A percentile compares a stretch with the other conserved stretches of the same genome.
Evolutionary conservation across 2,113 vertebrate genomes (phyloP).

Genomic region (Amblyornis subalaris): DNA sequence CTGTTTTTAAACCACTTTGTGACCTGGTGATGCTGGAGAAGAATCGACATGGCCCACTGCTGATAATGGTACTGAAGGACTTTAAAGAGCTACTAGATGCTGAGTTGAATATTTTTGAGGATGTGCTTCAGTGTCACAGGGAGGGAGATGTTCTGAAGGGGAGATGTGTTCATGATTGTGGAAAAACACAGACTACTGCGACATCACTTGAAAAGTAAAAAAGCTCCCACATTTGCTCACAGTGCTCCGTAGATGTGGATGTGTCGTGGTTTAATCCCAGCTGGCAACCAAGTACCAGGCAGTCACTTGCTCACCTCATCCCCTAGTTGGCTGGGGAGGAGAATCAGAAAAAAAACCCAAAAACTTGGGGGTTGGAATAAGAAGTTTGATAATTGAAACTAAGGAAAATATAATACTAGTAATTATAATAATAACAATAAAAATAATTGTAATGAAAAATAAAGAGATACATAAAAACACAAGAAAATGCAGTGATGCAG

Average conservation of each 20-base stretch:
- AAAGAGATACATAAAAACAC: background rate
- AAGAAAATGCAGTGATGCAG: background rate
- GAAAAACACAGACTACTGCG: background rate
- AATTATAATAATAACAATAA: background rate
- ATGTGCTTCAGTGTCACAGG: background rate
- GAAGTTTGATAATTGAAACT: background rate
- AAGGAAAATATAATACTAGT: background rate
- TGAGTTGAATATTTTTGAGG: background rate
- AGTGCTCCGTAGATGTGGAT: background rate
- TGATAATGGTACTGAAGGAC: background rate
- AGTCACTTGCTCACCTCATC: background rate
- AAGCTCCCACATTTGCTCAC: background rate
- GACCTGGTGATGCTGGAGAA: background rate
- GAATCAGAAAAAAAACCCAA: background rate
- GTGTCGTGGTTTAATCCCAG: background rate
- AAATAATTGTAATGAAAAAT: background rate
- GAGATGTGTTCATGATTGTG: background rate
- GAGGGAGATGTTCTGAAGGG: background rate
- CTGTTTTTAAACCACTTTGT: background rate
- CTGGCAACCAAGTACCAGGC: background rate
- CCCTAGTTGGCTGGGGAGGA: background rate
- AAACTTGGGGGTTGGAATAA: background rate
- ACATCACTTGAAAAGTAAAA: background rate
- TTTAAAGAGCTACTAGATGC: background rate
- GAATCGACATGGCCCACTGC: background rate